Base-by-base conservation (phyloP, 2,797 vertebrate species). In the Cossypha polioptera region DNA sequence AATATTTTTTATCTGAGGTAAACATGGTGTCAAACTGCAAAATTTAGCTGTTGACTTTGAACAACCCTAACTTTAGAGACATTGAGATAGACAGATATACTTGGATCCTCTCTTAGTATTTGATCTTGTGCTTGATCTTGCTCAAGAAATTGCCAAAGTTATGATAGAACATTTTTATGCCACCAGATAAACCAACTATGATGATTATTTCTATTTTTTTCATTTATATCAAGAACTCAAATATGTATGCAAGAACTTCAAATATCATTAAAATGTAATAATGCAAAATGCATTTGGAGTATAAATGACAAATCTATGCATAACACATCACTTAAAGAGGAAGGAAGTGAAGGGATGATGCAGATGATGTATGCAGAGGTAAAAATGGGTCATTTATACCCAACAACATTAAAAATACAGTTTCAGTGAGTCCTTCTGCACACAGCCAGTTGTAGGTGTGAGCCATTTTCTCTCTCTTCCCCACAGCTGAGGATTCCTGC, bases 261-360 rank as follows among this genome's bases (percentile, higher is more conserved):
- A 97, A 96, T 94, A 94, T 92, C 94, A 95, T 97, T 96, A 96
- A 95, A 97, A 95, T 96, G 94, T 95, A 97, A 96, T 94, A 96
- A 92, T 92, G 94, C 72, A 95, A 98, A 97, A 96, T 96, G 82
- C 86, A 84, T 74, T 93, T 83, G 77, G 92, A 95, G 90, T 91
- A 83, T 77, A 96, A 97, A 96, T 95, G 95, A 36, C 71, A 95
- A 94, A 92, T 93, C 93, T 90, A 94, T 94, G 91, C 92, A 95
- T 86, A 90, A 96, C 91, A 85, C 80, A 92, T 80, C 86, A 91
- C 78, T 93, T 95, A 92, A 95, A 95, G 82, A 96, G 90, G 91
- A 95, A 95, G 92, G 92, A 95, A 95, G 92, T 91, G 92, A 96
- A 91, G 42, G 73, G 71, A 92, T 94, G 90, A 87, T 87, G 84